These are phyloP conservation scores for silkworm (Bombyx mori) DNA, from an alignment of 1,140 invertebrate genomes.

Conservation along the genomic window DNA sequence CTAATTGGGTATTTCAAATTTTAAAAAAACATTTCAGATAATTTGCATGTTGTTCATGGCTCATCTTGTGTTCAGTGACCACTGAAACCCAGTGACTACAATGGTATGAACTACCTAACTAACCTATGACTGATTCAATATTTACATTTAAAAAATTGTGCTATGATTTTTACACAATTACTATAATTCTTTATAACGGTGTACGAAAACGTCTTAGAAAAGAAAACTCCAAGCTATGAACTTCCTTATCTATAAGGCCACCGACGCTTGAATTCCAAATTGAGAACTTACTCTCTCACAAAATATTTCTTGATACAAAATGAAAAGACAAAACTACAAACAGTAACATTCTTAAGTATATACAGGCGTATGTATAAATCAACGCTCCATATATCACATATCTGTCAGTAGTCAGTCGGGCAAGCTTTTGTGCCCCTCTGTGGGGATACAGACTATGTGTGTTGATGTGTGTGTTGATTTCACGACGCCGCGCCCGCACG, in stretches of 20 bases:
- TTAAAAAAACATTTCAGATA: too few relatives aligned
- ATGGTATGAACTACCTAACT: too few relatives aligned
- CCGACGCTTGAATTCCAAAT: neutral
- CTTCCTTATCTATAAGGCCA: neutral
- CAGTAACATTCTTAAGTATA: neutral
- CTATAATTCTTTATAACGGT: too few relatives aligned
- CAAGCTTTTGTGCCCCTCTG: constrained; percentile 59
- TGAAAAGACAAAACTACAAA: neutral
- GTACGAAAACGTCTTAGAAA: too few relatives aligned
- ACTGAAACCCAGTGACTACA: too few relatives aligned
- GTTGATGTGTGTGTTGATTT: constrained; percentile 64
- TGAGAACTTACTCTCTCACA: neutral
- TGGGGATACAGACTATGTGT: constrained; percentile 31
- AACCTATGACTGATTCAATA: too few relatives aligned
- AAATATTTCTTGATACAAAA: neutral
- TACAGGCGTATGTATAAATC: neutral
- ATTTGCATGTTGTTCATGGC: too few relatives aligned
- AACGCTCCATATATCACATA: constrained; percentile 2
- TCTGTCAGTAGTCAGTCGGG: constrained; percentile 54
- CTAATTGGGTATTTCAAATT: too few relatives aligned
- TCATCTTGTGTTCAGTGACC: too few relatives aligned
- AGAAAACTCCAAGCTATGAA: too few relatives aligned
- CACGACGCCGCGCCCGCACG: constrained; percentile 45
- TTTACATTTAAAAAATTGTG: too few relatives aligned
- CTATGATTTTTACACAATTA: too few relatives aligned